Base-by-base conservation (phyloP, 2,113 vertebrate genomes). In the Caretta caretta region DNA sequence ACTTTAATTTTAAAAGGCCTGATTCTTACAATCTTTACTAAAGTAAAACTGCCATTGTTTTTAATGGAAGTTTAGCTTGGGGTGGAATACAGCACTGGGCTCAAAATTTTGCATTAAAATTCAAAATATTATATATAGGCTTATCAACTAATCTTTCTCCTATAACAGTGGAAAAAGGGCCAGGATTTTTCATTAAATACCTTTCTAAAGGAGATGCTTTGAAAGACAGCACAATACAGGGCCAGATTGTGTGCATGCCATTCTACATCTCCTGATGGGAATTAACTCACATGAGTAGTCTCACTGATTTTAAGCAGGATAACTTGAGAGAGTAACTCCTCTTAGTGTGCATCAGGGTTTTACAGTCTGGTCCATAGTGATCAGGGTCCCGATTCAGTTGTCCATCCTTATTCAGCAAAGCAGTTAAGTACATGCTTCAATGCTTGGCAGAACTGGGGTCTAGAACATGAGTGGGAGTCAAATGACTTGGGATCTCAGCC, bases 41-140 rank as follows among this genome's bases (percentile, higher is more conserved):
- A 83, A 56, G 14, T 31, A 87, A 76, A 81, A 72, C 51, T 54
- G 56, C 12, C 42, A 86, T 42, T 76, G 42, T 42, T 75, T 75
- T 27, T 20, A 54, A 25, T 13, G 57, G 29, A 87, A 27, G 54
- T 83, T 56, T 48, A 57, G 0, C 2, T 22, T 38, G 51, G 48
- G 83, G 72, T 20, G 25, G 8, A 87, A 25, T 17, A 20, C 46
- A 87, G 53, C 24, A 0, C 0, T 0, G 1, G 69, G 49, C 29
- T 5, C 19, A 48, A 69, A 83, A 72, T 22, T 12, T 72, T 80
- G 22, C 75, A 85, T 91, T 53, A 79, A 93, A 81, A 24, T 3
- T 3, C 0, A 1, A 51, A 51, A 78, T 5, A 14, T 22, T 22
- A 38, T 78, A 11, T 19, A 87, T 38, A 83, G 53, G 2, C 87